These are phyloP conservation scores for Halesus radiatus DNA, from an alignment of 1,140 invertebrate genomes.

Conservation along the genomic window DNA sequence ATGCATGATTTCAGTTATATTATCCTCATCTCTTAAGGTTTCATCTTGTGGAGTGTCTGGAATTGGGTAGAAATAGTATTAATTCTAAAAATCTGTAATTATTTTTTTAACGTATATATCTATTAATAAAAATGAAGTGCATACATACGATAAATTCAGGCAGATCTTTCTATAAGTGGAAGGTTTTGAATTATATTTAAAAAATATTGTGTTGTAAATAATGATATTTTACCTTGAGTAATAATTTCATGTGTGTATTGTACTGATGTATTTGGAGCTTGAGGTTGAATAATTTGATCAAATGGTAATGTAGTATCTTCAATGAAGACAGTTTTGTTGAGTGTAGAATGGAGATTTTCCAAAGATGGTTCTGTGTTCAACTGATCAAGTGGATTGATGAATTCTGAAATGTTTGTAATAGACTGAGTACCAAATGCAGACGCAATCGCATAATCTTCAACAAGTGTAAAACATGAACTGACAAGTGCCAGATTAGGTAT, in stretches of 20 bases:
- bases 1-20: conserved; percentile 50
- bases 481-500: not conserved
- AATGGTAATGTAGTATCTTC: conserved; percentile 1
- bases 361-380: not conserved
- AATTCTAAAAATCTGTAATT: not conserved
- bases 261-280: conserved; percentile 14
- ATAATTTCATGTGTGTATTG: conserved; percentile 7
- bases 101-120: too few species aligned
- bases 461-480: not conserved
- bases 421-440: not conserved
- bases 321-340: not conserved
- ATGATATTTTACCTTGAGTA: conserved; percentile 23
- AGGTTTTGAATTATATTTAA: not conserved
- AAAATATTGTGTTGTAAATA: conserved; percentile 10
- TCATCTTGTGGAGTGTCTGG: conserved; percentile 53
- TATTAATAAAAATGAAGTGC: not conserved
- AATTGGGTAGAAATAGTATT: conserved; percentile 24
- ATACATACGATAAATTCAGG: conserved; percentile 6
- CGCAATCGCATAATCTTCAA: not conserved
- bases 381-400: conserved; percentile 1
- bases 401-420: conserved; percentile 23
- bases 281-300: conserved; percentile 15
- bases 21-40: conserved; percentile 60
- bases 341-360: not conserved
- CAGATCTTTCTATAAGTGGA: not conserved